phyloP scores from a whole-genome alignment of 2,113 vertebrate species.

The Pyxicephalus adspersus region DNA sequence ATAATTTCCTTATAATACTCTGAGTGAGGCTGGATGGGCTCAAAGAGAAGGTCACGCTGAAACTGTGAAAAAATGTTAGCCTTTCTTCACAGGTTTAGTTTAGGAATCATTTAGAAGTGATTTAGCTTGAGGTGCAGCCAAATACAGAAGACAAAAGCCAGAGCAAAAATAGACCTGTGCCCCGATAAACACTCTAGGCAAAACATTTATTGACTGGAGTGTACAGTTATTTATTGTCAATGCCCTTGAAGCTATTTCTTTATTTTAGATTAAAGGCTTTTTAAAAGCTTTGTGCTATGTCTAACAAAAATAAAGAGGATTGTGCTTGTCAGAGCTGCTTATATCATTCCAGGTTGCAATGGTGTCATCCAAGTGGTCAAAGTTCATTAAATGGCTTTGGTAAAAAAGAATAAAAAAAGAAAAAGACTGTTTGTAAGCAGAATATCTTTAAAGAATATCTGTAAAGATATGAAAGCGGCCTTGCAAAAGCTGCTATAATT shows the following conservation, averaged over 20 bases:
- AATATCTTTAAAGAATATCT: not conserved
- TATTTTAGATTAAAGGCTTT: constrained; percentile 1
- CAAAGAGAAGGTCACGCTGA: too few species aligned
- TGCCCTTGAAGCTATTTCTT: not conserved
- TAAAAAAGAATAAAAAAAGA: not conserved
- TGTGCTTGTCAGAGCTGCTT: not conserved
- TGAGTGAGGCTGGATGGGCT: too few species aligned
- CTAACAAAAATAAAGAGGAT: not conserved
- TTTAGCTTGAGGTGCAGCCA: too few species aligned
- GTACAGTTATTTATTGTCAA: too few species aligned
- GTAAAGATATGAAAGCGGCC: not conserved
- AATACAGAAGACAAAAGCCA: too few species aligned
- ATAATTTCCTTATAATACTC: too few species aligned
- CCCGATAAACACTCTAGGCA: too few species aligned
- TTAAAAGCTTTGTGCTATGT: constrained; percentile 6
- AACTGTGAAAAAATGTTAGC: too few species aligned
- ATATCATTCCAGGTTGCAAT: not conserved
- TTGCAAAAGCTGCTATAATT: not conserved
- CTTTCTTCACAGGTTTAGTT: too few species aligned
- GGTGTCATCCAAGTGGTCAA: not conserved
- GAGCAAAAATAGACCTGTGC: too few species aligned
- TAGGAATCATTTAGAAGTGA: too few species aligned
- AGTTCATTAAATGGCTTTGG: constrained; percentile 41
- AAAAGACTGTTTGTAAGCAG: not conserved
- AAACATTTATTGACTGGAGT: too few species aligned